Conservation (phyloP, 2,888 invertebrate species). For the Eueremaeus valkanovi region DNA sequence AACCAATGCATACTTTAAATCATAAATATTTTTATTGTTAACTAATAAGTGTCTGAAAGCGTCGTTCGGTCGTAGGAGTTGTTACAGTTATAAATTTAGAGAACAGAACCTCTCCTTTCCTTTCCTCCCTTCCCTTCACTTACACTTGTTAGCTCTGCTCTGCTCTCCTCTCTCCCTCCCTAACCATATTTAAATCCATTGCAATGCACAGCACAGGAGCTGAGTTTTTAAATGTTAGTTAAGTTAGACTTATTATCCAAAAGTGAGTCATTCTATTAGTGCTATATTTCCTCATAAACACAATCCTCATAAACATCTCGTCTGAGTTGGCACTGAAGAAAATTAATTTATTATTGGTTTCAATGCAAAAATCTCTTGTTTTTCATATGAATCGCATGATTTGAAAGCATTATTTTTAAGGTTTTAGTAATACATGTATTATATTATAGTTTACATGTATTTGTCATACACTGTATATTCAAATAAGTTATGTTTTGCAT, state of each 20-base stretch:
- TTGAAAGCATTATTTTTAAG: not conserved
- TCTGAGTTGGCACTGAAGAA: not conserved
- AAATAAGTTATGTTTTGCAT: not conserved
- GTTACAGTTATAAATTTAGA: slow-evolving; percentile 1
- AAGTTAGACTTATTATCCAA: not conserved
- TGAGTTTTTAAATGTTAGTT: not conserved
- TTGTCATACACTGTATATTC: not conserved
- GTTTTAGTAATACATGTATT: not conserved
- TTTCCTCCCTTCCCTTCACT: too few relatives aligned
- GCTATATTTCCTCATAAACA: not conserved
- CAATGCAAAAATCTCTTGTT: slow-evolving; percentile 6
- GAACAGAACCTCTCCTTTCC: too few relatives aligned
- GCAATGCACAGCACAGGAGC: not conserved
- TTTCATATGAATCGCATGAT: not conserved
- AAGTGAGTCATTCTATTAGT: not conserved
- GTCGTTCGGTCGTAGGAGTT: not conserved
- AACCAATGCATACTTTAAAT: not conserved
- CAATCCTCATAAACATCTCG: not conserved
- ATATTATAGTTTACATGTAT: not conserved
- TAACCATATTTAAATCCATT: not conserved
- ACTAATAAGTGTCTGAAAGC: not conserved
- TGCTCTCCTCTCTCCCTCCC: not conserved
- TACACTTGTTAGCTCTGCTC: too few relatives aligned
- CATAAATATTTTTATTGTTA: not conserved
- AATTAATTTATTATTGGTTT: not conserved